Percentiles rank a stretch among this genome's conserved stretches.
Conservation (phyloP, 2,888 invertebrate species). For the Syritta pipiens region DNA sequence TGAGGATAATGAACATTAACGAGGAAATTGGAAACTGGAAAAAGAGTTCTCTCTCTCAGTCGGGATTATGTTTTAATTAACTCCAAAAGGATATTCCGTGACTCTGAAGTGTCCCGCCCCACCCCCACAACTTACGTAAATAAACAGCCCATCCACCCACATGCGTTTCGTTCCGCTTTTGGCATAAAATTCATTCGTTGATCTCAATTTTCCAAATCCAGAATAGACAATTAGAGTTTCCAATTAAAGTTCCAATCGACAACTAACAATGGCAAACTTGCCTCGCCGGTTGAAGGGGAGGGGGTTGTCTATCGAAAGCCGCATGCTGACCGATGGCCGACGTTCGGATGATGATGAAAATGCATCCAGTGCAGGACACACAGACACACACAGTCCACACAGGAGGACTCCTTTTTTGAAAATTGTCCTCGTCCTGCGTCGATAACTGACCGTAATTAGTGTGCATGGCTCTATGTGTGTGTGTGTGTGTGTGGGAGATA, state of each 20-base stretch:
- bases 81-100: constrained; percentile 1
- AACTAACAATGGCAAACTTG: constrained; percentile 56
- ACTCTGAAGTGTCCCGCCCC: no score
- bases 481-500: not conserved
- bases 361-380: not conserved
- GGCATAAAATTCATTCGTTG: constrained; percentile 55
- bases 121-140: not conserved
- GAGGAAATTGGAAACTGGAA: constrained; percentile 40
- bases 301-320: constrained; percentile 61
- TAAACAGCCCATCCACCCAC: not conserved
- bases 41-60: not conserved
- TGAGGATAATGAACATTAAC: constrained; percentile 8
- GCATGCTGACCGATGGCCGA: constrained; percentile 42
- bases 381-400: constrained; percentile 8
- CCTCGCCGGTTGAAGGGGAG: constrained; percentile 53
- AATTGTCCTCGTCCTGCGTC: constrained; percentile 45
- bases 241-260: constrained; percentile 66
- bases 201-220: constrained; percentile 57
- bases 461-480: constrained; percentile 34
- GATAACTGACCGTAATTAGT: constrained; percentile 58
- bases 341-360: constrained; percentile 29
- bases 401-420: constrained; percentile 28
- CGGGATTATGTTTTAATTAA: constrained; percentile 12
- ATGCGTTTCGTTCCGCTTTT: not conserved
- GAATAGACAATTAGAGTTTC: constrained; percentile 66